phyloP scores from a whole-genome alignment of 1,140 invertebrate genomes.

The Zophobas atratus region DNA sequence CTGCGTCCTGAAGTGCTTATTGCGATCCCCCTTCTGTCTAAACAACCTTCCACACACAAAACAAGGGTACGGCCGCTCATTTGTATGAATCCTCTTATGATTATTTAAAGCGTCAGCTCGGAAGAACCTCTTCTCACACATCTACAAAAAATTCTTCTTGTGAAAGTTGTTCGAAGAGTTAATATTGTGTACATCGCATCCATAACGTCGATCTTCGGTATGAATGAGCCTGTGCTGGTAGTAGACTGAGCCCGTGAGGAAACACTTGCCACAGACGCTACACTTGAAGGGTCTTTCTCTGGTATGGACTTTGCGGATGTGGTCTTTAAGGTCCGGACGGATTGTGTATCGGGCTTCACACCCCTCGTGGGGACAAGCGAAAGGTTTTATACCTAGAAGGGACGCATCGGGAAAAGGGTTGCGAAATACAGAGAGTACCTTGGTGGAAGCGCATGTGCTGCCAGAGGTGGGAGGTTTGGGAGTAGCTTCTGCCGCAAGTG shows the following conservation, averaged over 20 bases:
- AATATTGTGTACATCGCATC: slow-evolving; percentile 73
- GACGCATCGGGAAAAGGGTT: neutral
- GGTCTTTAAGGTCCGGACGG: slow-evolving; percentile 78
- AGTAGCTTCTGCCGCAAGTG: slow-evolving; percentile 74
- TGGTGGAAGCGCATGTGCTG: slow-evolving; percentile 75
- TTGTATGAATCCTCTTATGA: slow-evolving; percentile 78
- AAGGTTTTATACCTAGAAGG: slow-evolving; percentile 73
- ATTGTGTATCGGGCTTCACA: slow-evolving; percentile 77
- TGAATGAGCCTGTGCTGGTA: slow-evolving; percentile 84
- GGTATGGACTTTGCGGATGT: slow-evolving; percentile 77
- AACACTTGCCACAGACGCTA: slow-evolving; percentile 79
- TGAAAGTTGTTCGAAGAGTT: neutral
- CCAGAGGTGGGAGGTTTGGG: slow-evolving; percentile 75
- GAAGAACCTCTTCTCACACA: slow-evolving; percentile 74
- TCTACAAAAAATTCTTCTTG: slow-evolving; percentile 53
- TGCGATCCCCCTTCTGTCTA: slow-evolving; percentile 74
- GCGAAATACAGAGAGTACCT: slow-evolving; percentile 62
- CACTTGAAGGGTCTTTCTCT: slow-evolving; percentile 82
- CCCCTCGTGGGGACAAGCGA: slow-evolving; percentile 73
- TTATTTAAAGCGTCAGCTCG: slow-evolving; percentile 74
- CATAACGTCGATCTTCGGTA: slow-evolving; percentile 85
- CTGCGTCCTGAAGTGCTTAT: slow-evolving; percentile 74
- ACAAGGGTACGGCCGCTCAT: slow-evolving; percentile 80
- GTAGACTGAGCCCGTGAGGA: slow-evolving; percentile 81
- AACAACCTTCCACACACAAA: slow-evolving; percentile 78